These are phyloP conservation scores for Mastigias papua DNA, from an alignment of 30 jellyfish, hydroid and myxozoan genomes.

Conservation along the genomic window DNA sequence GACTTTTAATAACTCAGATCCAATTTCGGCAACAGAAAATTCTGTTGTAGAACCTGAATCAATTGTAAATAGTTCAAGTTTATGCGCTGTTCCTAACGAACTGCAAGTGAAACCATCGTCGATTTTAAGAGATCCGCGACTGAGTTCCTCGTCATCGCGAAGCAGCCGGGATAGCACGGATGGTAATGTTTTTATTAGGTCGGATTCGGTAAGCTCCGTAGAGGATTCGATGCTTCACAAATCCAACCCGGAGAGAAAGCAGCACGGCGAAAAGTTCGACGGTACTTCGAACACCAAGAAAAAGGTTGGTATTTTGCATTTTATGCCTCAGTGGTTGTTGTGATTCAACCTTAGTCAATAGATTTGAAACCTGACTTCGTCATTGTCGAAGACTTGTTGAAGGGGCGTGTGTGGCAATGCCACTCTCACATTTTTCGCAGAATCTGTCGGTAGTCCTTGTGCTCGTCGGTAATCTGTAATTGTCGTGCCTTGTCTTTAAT, in stretches of 20 bases:
- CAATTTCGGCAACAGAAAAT: background rate
- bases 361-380: too few species aligned
- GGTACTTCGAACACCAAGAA: slow-evolving; percentile 53
- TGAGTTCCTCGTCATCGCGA: slow-evolving; percentile 76
- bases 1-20: background rate
- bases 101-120: slow-evolving; percentile 25
- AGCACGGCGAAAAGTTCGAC: slow-evolving; percentile 29
- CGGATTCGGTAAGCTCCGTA: slow-evolving; percentile 80
- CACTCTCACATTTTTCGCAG: too few species aligned
- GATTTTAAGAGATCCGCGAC: slow-evolving; percentile 67
- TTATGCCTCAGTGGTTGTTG: slow-evolving; percentile 33
- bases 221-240: slow-evolving; percentile 54
- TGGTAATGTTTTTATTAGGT: slow-evolving; percentile 37
- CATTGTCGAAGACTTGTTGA: too few species aligned
- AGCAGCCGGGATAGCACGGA: slow-evolving; percentile 75
- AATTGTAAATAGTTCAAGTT: background rate
- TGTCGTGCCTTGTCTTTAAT: too few species aligned
- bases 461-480: too few species aligned
- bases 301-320: slow-evolving; percentile 22
- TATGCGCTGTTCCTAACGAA: background rate
- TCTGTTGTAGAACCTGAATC: background rate
- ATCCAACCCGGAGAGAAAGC: slow-evolving; percentile 32
- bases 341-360: background rate
- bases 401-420: too few species aligned
- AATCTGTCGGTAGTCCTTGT: too few species aligned